A percentile compares a stretch with the other conserved stretches of the same genome.
Evolutionary conservation across 2,113 vertebrate genomes (phyloP).

Genomic region (Calyptomena viridis): DNA sequence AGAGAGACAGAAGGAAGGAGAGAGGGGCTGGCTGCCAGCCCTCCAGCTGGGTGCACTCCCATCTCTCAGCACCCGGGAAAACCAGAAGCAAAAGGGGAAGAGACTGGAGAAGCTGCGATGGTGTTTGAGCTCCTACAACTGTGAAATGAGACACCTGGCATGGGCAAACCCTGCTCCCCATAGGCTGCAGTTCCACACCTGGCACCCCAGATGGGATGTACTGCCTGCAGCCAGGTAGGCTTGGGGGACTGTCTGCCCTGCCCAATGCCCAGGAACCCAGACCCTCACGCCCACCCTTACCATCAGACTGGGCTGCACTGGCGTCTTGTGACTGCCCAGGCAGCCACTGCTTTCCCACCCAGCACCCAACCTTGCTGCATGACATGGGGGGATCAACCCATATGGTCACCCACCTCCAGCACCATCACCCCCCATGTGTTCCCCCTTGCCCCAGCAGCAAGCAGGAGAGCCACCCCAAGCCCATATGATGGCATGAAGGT

Average conservation of each 20-base stretch:
- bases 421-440: no score
- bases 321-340: not conserved
- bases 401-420: not conserved
- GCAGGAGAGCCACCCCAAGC: not conserved
- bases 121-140: not conserved
- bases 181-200: not conserved
- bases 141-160: not conserved
- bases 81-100: slow-evolving; percentile 56
- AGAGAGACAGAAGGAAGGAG: slow-evolving; percentile 54
- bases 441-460: accelerated
- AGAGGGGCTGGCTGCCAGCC: slow-evolving; percentile 41
- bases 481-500: not conserved
- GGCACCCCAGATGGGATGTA: not conserved
- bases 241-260: not conserved
- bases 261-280: not conserved
- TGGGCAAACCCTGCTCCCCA: not conserved
- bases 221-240: not conserved
- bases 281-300: not conserved
- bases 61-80: slow-evolving; percentile 44
- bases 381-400: not conserved
- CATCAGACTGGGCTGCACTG: not conserved
- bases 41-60: slow-evolving; percentile 20
- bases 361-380: not conserved
- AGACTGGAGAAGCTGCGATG: slow-evolving; percentile 22
- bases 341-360: not conserved